Evolutionary conservation across 2,797 vertebrate species (phyloP).

Genomic region (Acipenser oxyrinchus): DNA sequence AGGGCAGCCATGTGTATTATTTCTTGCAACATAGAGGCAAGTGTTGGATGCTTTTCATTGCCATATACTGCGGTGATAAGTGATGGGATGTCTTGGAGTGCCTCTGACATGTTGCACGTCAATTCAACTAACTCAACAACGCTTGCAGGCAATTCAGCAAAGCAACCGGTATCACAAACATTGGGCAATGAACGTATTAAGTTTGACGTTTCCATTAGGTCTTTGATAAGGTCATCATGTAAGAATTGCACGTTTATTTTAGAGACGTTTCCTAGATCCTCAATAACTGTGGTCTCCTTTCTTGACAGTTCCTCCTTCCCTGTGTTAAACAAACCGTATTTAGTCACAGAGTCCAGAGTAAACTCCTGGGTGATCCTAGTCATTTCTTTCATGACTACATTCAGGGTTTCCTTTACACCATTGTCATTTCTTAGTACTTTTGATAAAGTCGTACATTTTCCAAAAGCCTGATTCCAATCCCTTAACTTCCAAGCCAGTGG

Average conservation of each 20-base stretch:
- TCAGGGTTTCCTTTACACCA: background rate
- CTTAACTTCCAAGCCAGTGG: background rate
- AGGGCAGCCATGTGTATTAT: background rate
- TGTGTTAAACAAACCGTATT: background rate
- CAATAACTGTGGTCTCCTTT: background rate
- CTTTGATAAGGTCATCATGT: background rate
- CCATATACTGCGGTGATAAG: background rate
- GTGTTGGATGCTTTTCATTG: background rate
- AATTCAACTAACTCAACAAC: background rate
- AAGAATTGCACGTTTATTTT: background rate
- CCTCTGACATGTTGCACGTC: conserved; percentile 8
- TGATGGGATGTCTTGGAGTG: background rate
- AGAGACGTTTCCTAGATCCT: background rate
- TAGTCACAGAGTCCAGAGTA: background rate
- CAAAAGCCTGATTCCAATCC: background rate
- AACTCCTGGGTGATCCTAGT: background rate
- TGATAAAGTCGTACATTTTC: background rate
- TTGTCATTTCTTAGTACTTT: background rate
- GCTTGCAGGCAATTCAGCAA: background rate
- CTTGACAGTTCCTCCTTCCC: background rate
- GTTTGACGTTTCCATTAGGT: background rate
- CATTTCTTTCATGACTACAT: background rate
- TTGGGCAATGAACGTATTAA: background rate
- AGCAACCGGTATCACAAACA: background rate
- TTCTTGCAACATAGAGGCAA: background rate